Conservation (phyloP, 1,140 invertebrate species). For the Ptiloglossa arizonensis region DNA sequence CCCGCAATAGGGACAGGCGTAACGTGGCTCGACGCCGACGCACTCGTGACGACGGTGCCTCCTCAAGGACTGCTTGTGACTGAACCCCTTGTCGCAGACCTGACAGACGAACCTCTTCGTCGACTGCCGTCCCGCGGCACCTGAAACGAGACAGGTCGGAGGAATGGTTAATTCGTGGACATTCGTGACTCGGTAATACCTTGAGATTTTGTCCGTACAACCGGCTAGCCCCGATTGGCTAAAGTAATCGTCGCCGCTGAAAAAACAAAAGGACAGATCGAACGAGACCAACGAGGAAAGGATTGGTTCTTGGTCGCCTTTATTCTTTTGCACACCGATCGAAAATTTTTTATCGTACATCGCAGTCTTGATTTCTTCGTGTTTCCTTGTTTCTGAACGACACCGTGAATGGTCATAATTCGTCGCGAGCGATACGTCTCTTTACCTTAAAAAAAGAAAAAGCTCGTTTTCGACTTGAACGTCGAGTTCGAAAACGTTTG, state of each 20-base stretch:
- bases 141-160: slow-evolving; percentile 32
- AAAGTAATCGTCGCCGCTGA: background rate
- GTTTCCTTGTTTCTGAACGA: background rate
- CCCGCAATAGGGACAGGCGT: background rate
- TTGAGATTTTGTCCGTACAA: no score
- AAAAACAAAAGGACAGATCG: background rate
- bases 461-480: no score
- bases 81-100: background rate
- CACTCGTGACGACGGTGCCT: slow-evolving; percentile 17
- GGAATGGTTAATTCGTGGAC: slow-evolving; percentile 1
- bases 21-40: background rate
- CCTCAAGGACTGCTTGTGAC: background rate
- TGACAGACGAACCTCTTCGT: background rate
- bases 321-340: slow-evolving; percentile 11
- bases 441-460: no score
- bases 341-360: background rate
- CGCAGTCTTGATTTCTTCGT: background rate
- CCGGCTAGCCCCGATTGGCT: no score
- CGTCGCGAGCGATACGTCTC: no score
- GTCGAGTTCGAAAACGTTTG: no score
- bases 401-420: no score
- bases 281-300: slow-evolving; percentile 1
- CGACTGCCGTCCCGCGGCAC: background rate
- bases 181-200: background rate
- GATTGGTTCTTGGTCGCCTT: background rate